Evolutionary conservation across 64 coral and sea anemone genomes (phyloP).

Genomic region (Astreopora myriophthalma): DNA sequence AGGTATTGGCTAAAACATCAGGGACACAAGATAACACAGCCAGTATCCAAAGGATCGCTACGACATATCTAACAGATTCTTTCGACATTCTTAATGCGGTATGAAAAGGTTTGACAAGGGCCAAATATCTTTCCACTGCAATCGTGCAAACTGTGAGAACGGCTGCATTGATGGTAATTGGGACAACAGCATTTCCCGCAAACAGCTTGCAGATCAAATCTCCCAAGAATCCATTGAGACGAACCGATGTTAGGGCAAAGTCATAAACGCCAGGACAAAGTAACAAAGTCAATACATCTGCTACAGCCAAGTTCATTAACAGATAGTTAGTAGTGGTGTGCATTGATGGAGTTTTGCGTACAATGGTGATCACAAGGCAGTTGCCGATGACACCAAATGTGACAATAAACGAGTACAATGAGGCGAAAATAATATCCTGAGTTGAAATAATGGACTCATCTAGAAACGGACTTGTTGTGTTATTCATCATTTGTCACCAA

Average conservation of each 20-base stretch:
- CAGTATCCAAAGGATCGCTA: neutral
- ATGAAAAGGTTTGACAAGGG: neutral
- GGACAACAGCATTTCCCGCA: conserved; percentile 21
- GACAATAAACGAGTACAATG: neutral
- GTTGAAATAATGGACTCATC: neutral
- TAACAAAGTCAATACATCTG: conserved; percentile 15
- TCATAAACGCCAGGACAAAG: conserved; percentile 1
- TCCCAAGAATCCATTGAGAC: neutral
- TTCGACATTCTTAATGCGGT: neutral
- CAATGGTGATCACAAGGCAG: neutral
- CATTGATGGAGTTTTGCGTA: conserved; percentile 31
- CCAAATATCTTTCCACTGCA: conserved; percentile 17
- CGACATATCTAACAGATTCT: neutral
- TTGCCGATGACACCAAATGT: neutral
- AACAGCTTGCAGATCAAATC: conserved; percentile 26
- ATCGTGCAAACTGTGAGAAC: conserved; percentile 25
- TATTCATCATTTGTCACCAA: neutral
- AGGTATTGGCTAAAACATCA: conserved; percentile 24
- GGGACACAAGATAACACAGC: conserved; percentile 4
- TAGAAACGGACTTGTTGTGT: neutral
- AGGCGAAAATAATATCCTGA: conserved; percentile 1
- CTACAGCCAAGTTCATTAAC: conserved; percentile 33
- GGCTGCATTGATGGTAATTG: conserved; percentile 3
- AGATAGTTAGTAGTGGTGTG: conserved; percentile 51
- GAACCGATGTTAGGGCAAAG: neutral